A percentile compares a stretch with the other conserved stretches of the same genome.
These are phyloP conservation scores for Erebia palarica DNA, from an alignment of 2,888 invertebrate genomes.

Conservation along the genomic window DNA sequence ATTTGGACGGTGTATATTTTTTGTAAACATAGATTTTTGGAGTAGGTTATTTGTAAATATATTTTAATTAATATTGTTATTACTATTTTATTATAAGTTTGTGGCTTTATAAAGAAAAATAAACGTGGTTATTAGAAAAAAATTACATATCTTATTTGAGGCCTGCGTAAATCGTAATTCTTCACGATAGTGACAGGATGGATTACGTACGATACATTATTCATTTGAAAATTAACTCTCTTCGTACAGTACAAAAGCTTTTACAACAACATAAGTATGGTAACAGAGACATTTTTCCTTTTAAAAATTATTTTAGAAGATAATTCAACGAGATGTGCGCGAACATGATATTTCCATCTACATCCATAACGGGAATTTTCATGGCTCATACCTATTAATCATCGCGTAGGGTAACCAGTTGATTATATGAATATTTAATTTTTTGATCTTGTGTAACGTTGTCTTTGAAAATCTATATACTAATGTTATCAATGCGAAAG, in stretches of 20 bases:
- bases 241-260: neutral
- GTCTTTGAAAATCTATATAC: too few relatives aligned
- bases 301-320: conserved; percentile 9
- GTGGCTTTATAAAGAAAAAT: too few relatives aligned
- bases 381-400: conserved; percentile 23
- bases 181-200: neutral
- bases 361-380: conserved; percentile 19
- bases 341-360: conserved; percentile 19
- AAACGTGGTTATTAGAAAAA: too few relatives aligned
- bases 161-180: neutral
- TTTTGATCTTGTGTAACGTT: too few relatives aligned
- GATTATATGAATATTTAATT: neutral
- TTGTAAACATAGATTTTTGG: too few relatives aligned
- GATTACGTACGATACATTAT: neutral
- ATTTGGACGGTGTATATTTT: too few relatives aligned
- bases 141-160: too few relatives aligned
- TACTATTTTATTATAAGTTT: too few relatives aligned
- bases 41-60: too few relatives aligned
- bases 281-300: conserved; percentile 9
- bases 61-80: too few relatives aligned
- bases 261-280: neutral
- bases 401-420: conserved; percentile 21
- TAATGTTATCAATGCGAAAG: too few relatives aligned
- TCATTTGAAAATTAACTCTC: neutral
- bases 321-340: conserved; percentile 8